Base-by-base conservation (phyloP, 2,888 invertebrate species). In the Amiota minor region DNA sequence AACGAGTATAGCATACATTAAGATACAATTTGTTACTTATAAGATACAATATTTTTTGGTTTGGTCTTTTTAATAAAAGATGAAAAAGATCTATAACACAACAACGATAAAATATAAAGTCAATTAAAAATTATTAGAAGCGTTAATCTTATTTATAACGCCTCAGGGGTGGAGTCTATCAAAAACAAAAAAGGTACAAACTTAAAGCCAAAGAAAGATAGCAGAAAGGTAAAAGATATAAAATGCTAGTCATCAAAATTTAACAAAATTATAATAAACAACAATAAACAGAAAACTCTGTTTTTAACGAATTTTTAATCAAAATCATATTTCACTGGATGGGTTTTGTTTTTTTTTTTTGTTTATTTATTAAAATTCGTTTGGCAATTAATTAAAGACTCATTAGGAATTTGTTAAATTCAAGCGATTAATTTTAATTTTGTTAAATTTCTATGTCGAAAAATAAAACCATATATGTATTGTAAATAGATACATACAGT, bases 381-480 rank as follows among this genome's bases (percentile, higher is more conserved):
- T n/a, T 53, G 73, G 76, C 84, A 78, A 86, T 84, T 84, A 85
- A 85, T 86, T 84, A 84, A 85, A 86, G 82, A 78, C 82, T 81
- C 86, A 86, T 86, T 85, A 83, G 76, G 78, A 82, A 86, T 83
- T 84, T 81, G 83, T 83, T 82, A 74, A 80, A 70, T 76, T 74
- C 72, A 73, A 56, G 73, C 80, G 83, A 84, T 83, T 84, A 82
- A 84, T 85, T 82, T 85, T 84, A 78, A 77, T 76, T 76, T 84
- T 80, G 80, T 85, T 81, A 74, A 80, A 73, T 76, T 70, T 71
- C 73, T 75, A 77, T 74, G 75, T 77, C 74, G 76, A 71, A 73
- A 59, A 73, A 69, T 74, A 75, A 68, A 12, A 70, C 61, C 23
- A 11, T n/a, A n/a, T n/a, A n/a, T n/a, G n/a, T n/a, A n/a, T n/a